These are phyloP conservation scores for Scelioninae gen. 1 DNA, from an alignment of 2,888 invertebrate genomes.

Conservation along the genomic window DNA sequence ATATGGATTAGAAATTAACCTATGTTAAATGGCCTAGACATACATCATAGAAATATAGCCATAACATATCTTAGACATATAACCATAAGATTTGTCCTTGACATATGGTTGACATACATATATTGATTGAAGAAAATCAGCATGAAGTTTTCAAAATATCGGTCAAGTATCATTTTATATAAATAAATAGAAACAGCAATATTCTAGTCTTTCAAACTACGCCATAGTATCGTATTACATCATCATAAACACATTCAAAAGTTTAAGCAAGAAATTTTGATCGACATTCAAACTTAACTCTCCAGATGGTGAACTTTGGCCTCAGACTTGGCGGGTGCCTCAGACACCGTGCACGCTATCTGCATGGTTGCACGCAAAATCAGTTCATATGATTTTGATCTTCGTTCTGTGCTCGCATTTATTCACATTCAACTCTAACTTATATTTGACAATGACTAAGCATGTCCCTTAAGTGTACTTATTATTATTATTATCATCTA, in stretches of 20 bases:
- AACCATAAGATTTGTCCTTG: too few species aligned
- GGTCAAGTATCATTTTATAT: too few species aligned
- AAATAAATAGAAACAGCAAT: too few species aligned
- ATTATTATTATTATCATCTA: slow-evolving; percentile 39
- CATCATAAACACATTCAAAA: slow-evolving; percentile 34
- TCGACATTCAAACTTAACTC: slow-evolving; percentile 59
- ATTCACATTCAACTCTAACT: slow-evolving; percentile 28
- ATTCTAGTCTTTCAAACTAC: too few species aligned
- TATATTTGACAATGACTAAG: slow-evolving; percentile 56
- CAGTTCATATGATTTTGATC: slow-evolving; percentile 59
- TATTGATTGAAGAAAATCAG: too few species aligned
- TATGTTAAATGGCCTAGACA: too few species aligned
- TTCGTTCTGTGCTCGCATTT: slow-evolving; percentile 38
- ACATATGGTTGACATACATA: too few species aligned
- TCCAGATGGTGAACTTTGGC: slow-evolving; percentile 57
- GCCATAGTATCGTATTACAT: slow-evolving; percentile 25
- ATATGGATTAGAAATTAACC: too few species aligned
- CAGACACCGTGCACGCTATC: slow-evolving; percentile 65
- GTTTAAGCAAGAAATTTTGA: slow-evolving; percentile 50
- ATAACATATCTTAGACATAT: too few species aligned
- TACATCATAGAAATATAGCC: too few species aligned
- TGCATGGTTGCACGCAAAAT: slow-evolving; percentile 59
- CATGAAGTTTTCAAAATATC: too few species aligned
- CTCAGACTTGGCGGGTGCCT: slow-evolving; percentile 48
- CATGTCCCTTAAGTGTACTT: slow-evolving; percentile 31